phyloP scores from a whole-genome alignment of 2,113 vertebrate genomes.

The Anas platyrhynchos region DNA sequence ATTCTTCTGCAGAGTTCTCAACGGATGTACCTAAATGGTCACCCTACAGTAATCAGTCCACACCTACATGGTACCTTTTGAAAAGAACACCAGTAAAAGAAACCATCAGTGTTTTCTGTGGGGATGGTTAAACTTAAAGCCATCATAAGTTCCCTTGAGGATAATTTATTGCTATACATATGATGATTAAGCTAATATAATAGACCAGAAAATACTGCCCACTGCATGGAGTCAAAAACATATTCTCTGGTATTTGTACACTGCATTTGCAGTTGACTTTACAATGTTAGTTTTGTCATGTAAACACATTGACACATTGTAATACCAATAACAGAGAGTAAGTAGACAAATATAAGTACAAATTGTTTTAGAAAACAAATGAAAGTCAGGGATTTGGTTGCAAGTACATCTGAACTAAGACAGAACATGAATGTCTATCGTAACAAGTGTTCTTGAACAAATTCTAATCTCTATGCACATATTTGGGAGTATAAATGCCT shows the following conservation, averaged over 20 bases:
- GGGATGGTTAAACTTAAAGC: not conserved
- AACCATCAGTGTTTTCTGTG: not conserved
- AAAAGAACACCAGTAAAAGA: not conserved
- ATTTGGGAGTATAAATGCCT: not conserved
- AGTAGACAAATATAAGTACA: not conserved
- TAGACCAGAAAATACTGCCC: not conserved
- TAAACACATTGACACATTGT: not conserved
- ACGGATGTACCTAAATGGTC: not conserved
- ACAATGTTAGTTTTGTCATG: accelerated
- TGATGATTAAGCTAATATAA: not conserved
- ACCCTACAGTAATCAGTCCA: not conserved
- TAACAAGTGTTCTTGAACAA: not conserved
- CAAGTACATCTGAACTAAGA: not conserved
- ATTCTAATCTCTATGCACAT: not conserved
- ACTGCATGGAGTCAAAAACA: not conserved
- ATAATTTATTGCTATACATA: not conserved
- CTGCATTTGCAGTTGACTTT: not conserved
- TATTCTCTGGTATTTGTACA: not conserved
- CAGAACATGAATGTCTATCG: not conserved
- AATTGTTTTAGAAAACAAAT: not conserved
- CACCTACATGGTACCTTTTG: not conserved
- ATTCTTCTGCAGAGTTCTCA: not conserved
- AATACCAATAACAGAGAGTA: not conserved
- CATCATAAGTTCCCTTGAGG: accelerated
- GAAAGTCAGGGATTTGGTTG: not conserved